Conservation (phyloP, 2,888 invertebrate genomes). For the Tinea pellionella region DNA sequence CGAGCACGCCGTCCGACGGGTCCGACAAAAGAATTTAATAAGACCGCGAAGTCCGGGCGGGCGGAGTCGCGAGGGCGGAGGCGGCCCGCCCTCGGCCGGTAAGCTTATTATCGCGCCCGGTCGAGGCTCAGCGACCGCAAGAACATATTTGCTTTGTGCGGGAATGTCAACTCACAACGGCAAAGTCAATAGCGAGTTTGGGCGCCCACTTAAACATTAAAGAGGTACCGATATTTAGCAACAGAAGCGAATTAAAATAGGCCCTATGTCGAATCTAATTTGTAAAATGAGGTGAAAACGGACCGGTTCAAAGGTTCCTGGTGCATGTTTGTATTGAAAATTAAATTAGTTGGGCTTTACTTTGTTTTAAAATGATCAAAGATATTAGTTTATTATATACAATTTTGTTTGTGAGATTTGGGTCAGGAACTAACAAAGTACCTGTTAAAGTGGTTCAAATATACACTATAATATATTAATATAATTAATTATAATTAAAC, state of each 20-base stretch:
- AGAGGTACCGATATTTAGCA: slow-evolving; percentile 58
- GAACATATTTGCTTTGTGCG: slow-evolving; percentile 58
- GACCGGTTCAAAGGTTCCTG: slow-evolving; percentile 34
- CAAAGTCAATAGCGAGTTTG: slow-evolving; percentile 45
- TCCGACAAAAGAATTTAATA: slow-evolving; percentile 66
- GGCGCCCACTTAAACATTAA: slow-evolving; percentile 60
- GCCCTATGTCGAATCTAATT: slow-evolving; percentile 68
- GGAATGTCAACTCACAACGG: slow-evolving; percentile 41
- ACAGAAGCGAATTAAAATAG: slow-evolving; percentile 65
- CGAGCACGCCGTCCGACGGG: slow-evolving; percentile 15
- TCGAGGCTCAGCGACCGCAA: slow-evolving; percentile 29
- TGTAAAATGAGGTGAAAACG: slow-evolving; percentile 35
- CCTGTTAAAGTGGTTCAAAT: no score
- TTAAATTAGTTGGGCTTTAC: slow-evolving; percentile 50
- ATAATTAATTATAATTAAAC: no score
- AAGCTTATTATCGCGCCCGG: slow-evolving; percentile 59
- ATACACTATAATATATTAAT: no score
- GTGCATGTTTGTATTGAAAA: slow-evolving; percentile 57
- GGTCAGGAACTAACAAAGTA: no score
- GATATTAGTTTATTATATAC: no score
- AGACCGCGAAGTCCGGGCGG: slow-evolving; percentile 39
- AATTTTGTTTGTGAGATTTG: no score
- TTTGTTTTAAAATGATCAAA: background rate
- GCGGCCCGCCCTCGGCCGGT: slow-evolving; percentile 40
- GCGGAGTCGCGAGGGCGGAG: slow-evolving; percentile 21